Conservation (phyloP, 2,113 vertebrate genomes). For the Amia ocellicauda region DNA sequence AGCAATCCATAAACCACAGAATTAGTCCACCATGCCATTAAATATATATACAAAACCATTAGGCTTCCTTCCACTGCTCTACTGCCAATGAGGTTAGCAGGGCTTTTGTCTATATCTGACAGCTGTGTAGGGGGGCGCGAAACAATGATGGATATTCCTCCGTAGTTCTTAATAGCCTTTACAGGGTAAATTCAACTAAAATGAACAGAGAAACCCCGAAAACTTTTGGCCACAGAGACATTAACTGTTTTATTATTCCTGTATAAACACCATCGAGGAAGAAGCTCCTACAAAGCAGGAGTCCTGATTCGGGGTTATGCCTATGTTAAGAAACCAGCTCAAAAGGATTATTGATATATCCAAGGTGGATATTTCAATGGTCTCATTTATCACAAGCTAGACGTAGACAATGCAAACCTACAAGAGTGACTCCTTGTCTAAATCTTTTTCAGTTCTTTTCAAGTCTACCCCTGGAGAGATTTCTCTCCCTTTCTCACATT, state of each 20-base stretch:
- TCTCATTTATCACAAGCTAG: constrained; percentile 7
- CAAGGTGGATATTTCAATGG: background rate
- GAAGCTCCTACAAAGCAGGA: background rate
- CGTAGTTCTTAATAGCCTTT: too few relatives aligned
- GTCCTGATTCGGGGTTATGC: constrained; percentile 14
- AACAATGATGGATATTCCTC: too few relatives aligned
- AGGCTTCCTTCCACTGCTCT: constrained; percentile 8
- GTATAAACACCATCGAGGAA: too few relatives aligned
- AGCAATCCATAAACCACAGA: constrained; percentile 45
- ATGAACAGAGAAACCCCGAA: too few relatives aligned
- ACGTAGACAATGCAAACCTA: constrained; percentile 11
- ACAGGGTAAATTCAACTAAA: too few relatives aligned
- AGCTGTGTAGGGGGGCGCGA: too few relatives aligned
- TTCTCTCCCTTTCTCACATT: background rate
- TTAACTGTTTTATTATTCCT: too few relatives aligned
- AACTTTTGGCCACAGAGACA: too few relatives aligned
- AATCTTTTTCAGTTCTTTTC: background rate
- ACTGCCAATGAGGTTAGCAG: background rate
- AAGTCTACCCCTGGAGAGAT: constrained; percentile 3
- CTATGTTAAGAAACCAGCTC: constrained; percentile 10
- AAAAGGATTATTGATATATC: constrained; percentile 3
- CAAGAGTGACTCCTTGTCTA: constrained; percentile 7
- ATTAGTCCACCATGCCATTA: constrained; percentile 17
- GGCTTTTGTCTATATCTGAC: constrained; percentile 1
- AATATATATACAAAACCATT: constrained; percentile 30